Evolutionary conservation across 2,888 invertebrate species (phyloP).

Genomic region (Lissonota sp.): DNA sequence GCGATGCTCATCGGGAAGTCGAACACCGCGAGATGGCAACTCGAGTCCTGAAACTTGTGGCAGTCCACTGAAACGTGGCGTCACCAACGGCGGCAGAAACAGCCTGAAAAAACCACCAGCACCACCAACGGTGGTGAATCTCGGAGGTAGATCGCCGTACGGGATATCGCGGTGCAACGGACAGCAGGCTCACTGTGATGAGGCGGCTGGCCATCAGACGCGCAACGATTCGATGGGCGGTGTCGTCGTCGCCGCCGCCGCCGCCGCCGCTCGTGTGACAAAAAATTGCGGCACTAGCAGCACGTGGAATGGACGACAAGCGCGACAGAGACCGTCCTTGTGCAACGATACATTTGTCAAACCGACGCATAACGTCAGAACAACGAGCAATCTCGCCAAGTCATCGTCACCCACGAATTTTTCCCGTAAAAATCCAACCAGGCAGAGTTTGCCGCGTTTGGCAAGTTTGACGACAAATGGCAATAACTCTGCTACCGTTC

Average conservation of each 20-base stretch:
- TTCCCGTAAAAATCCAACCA: slow-evolving; percentile 82
- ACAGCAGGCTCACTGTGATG: slow-evolving; percentile 47
- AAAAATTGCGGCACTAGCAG: slow-evolving; percentile 84
- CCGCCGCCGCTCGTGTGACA: slow-evolving; percentile 71
- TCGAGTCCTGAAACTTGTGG: slow-evolving; percentile 76
- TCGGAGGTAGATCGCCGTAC: slow-evolving; percentile 84
- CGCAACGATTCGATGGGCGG: slow-evolving; percentile 84
- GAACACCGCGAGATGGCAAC: slow-evolving; percentile 76
- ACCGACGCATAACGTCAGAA: slow-evolving; percentile 68
- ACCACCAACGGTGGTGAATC: slow-evolving; percentile 83
- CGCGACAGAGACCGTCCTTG: slow-evolving; percentile 84
- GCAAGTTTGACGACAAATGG: slow-evolving; percentile 84
- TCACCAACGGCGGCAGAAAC: slow-evolving; percentile 83
- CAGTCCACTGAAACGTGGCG: slow-evolving; percentile 86
- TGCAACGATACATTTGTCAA: slow-evolving; percentile 88
- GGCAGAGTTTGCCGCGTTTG: slow-evolving; percentile 77
- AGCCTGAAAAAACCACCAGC: slow-evolving; percentile 83
- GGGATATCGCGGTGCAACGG: slow-evolving; percentile 73
- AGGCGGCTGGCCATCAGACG: slow-evolving; percentile 73
- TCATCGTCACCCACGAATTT: slow-evolving; percentile 73
- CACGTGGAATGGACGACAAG: slow-evolving; percentile 90
- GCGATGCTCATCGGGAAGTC: slow-evolving; percentile 76
- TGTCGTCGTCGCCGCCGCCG: too few relatives aligned
- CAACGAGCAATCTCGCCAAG: slow-evolving; percentile 72
- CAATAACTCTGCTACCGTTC: slow-evolving; percentile 80